Evolutionary conservation across 2,888 invertebrate genomes (phyloP).

Genomic region (Dolomedes plantarius): DNA sequence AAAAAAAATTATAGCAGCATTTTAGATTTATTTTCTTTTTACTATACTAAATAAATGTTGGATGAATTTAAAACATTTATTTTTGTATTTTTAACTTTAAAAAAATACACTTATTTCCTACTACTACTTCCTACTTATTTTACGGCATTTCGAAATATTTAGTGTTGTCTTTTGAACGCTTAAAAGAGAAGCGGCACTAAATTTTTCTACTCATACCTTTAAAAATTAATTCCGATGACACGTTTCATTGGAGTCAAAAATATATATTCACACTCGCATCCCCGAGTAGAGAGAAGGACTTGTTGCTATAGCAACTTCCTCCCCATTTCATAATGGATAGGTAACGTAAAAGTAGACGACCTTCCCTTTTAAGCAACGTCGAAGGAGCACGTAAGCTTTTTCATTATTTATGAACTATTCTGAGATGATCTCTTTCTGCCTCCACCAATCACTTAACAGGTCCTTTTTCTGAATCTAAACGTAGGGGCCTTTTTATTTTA

Average conservation of each 20-base stretch:
- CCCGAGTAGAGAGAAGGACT: background rate
- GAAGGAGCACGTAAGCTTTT: constrained; percentile 60
- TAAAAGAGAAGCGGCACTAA: too few relatives aligned
- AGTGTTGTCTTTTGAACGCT: too few relatives aligned
- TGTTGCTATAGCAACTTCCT: constrained; percentile 62
- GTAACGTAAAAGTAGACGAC: constrained; percentile 46
- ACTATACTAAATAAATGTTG: too few relatives aligned
- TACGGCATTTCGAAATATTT: too few relatives aligned
- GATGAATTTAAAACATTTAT: too few relatives aligned
- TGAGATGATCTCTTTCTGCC: constrained; percentile 51
- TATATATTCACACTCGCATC: background rate
- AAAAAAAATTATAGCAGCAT: too few relatives aligned
- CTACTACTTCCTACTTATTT: too few relatives aligned
- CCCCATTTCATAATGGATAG: constrained; percentile 69
- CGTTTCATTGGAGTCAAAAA: background rate
- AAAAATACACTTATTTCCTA: too few relatives aligned
- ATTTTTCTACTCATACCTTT: background rate
- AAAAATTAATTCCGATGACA: background rate
- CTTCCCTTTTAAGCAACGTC: constrained; percentile 42
- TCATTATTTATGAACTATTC: constrained; percentile 71
- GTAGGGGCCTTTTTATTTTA: constrained; percentile 2
- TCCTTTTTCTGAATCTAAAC: constrained; percentile 20
- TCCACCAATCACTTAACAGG: constrained; percentile 66
- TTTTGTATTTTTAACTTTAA: too few relatives aligned
- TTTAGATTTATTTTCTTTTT: too few relatives aligned